Evolutionary conservation across 1,140 invertebrate species (phyloP).

Genomic region (Caenorhabditis tropicalis): DNA sequence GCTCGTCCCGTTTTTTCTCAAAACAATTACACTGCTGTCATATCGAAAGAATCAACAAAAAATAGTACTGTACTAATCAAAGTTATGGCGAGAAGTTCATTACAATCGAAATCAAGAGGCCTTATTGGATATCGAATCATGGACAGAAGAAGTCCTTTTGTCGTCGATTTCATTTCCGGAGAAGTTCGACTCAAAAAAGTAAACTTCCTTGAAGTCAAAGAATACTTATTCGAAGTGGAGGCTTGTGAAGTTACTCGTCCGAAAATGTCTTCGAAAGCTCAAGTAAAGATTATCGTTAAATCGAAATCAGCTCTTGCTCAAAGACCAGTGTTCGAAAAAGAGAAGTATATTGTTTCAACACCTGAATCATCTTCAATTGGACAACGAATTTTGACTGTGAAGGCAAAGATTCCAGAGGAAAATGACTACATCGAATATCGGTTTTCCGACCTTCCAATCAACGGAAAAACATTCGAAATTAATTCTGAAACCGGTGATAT

Average conservation of each 20-base stretch:
- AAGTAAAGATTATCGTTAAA: slow-evolving; percentile 1
- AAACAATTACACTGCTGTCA: slow-evolving; percentile 54
- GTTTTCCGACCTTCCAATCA: no score
- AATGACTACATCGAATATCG: background rate
- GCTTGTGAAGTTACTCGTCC: slow-evolving; percentile 10
- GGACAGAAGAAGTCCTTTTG: background rate
- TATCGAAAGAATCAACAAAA: slow-evolving; percentile 54
- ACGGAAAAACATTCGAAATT: slow-evolving; percentile 61
- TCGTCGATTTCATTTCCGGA: background rate
- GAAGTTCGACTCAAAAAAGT: background rate
- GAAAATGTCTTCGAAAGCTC: background rate
- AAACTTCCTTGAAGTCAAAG: background rate
- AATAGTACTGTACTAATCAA: slow-evolving; percentile 53
- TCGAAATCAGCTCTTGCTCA: background rate
- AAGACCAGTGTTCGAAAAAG: background rate
- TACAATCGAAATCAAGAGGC: slow-evolving; percentile 57
- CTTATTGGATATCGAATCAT: slow-evolving; percentile 57
- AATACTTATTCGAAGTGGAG: slow-evolving; percentile 5
- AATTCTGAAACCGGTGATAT: slow-evolving; percentile 82
- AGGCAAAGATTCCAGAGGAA: background rate
- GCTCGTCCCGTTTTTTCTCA: slow-evolving; percentile 63
- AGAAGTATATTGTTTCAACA: background rate
- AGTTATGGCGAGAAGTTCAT: slow-evolving; percentile 57
- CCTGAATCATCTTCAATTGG: background rate
- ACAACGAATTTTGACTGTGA: background rate